Conservation (phyloP, 2,797 vertebrate species). For the Crocidura indochinensis region DNA sequence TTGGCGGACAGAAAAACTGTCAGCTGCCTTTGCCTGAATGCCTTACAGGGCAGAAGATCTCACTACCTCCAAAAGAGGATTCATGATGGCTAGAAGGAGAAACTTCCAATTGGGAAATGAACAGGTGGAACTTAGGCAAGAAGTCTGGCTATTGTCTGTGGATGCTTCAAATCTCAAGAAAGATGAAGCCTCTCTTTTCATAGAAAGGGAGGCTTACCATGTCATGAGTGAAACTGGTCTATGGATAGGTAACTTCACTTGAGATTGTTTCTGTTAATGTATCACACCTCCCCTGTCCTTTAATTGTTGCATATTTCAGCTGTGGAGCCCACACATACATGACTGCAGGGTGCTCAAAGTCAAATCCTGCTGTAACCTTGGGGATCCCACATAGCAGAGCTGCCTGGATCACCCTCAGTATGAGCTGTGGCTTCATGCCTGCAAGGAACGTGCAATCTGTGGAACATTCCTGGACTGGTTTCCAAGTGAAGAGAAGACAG, state of each 20-base stretch:
- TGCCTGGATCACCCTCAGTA: too few species aligned
- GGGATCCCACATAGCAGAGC: too few species aligned
- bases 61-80: too few species aligned
- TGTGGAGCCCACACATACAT: too few species aligned
- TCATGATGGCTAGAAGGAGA: neutral
- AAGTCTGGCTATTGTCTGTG: neutral
- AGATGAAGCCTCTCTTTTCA: neutral
- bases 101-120: slow-evolving; percentile 1
- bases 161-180: neutral
- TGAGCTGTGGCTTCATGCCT: too few species aligned
- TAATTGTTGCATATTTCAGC: too few species aligned
- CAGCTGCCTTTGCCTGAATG: neutral
- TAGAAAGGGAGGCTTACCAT: neutral
- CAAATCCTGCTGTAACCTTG: too few species aligned
- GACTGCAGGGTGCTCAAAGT: too few species aligned
- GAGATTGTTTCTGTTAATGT: too few species aligned
- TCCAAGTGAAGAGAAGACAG: neutral
- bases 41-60: neutral
- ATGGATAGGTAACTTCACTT: too few species aligned
- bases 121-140: neutral
- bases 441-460: too few species aligned
- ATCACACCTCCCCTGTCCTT: too few species aligned
- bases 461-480: neutral
- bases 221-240: neutral
- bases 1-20: neutral